Conservation (phyloP, 2,113 vertebrate species). For the Saguinus midas region DNA sequence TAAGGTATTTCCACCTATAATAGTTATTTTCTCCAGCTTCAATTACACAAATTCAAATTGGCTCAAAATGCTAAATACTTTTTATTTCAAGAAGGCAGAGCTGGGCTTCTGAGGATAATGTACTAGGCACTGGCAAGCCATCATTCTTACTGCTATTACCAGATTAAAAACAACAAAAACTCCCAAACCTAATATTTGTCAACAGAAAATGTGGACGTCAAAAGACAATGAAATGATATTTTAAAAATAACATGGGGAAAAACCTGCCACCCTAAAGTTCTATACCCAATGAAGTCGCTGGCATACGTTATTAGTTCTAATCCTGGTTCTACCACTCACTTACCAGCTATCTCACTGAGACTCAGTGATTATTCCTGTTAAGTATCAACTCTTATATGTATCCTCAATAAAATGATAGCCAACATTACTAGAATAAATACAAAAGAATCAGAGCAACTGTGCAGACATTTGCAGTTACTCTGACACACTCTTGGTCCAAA, state of each 20-base stretch:
- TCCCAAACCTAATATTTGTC: background rate
- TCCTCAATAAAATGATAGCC: background rate
- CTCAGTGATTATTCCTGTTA: background rate
- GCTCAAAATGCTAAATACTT: background rate
- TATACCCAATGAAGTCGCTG: background rate
- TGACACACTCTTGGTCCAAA: background rate
- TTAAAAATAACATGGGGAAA: background rate
- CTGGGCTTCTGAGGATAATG: background rate
- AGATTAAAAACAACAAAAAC: background rate
- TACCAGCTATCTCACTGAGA: background rate
- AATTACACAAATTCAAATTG: constrained; percentile 9
- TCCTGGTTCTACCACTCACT: background rate
- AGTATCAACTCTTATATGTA: background rate
- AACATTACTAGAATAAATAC: background rate
- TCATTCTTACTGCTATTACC: background rate
- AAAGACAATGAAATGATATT: background rate
- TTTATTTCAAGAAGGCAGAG: background rate
- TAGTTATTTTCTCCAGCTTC: background rate
- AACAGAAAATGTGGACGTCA: background rate
- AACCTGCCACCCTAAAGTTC: background rate
- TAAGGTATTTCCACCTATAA: background rate
- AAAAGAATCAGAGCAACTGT: background rate
- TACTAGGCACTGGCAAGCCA: background rate
- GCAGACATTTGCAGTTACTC: background rate
- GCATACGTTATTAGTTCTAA: background rate